Evolutionary conservation across 2,888 invertebrate species (phyloP), one percentile per base, ranked within the genome.

Genomic region (Dione vanillae): DNA sequence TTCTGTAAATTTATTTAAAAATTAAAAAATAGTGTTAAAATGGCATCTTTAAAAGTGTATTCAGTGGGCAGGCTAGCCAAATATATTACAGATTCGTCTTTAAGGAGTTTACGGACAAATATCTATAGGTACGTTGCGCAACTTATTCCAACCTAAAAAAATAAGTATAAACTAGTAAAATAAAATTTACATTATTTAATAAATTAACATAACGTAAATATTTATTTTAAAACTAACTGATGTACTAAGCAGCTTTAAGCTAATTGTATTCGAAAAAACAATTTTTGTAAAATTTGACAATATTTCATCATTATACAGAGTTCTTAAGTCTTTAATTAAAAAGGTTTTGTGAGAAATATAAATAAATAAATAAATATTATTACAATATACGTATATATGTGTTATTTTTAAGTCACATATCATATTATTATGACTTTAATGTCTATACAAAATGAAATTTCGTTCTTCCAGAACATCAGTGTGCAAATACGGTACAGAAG

Each of bases 61-160:
- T 88, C 91, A 74, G 82, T 92, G 71, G 86, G 92, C 62, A 90
- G 90, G 85, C 82, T 94, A 70, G 87, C 90, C 20, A 93, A 89
- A 86, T 87, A 92, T 71, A 78, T 94, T 27, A 85, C 92, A 69
- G 94, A 94, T 74, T 89, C 90, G 37, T 87, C 94, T 65, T 81
- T 91, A 74, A 86, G 88, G 77, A 87, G 85, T 67, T 79, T 91
- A 72, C 88, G 90, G 72, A 83, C 84, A 19, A 90, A 88, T 82
- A 74, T 91, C 51, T 87, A 87, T 84, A 93, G 94, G 95, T 94
- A 90, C 72, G 83, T 92, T 93, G 92, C 92, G 92, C 92, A 93
- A 93, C 83, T 78, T 74, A 78, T 74, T 72, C 81, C 85, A 85
- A 85, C 84, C 83, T 82, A 75, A 76, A 82, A 76, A 69, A 52